phyloP scores from a whole-genome alignment of 1,140 invertebrate species.

The Lepidostoma basale region DNA sequence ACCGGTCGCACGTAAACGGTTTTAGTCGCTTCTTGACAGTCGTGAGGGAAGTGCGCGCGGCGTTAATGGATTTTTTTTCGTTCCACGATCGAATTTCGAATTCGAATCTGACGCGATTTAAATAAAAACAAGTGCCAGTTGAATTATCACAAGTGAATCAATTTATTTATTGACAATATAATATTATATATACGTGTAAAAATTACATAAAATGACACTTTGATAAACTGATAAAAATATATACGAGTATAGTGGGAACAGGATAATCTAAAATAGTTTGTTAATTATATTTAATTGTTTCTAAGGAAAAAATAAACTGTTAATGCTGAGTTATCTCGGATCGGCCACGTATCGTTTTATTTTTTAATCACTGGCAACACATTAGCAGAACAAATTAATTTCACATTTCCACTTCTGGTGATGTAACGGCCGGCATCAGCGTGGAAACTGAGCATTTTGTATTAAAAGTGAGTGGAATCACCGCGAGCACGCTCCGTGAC shows the following conservation, averaged over 20 bases:
- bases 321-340: too few species aligned
- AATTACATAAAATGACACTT: neutral
- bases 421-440: slow-evolving; percentile 1
- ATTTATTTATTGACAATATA: neutral
- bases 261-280: neutral
- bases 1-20: slow-evolving; percentile 11
- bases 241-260: neutral
- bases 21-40: slow-evolving; percentile 20
- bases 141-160: neutral
- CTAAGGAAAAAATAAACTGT: too few species aligned
- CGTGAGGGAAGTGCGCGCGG: slow-evolving; percentile 15
- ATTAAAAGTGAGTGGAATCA: slow-evolving; percentile 45
- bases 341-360: slow-evolving; percentile 8
- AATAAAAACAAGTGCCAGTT: neutral
- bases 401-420: slow-evolving; percentile 10
- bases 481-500: slow-evolving; percentile 31
- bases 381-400: slow-evolving; percentile 20
- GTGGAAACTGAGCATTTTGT: slow-evolving; percentile 36
- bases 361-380: neutral
- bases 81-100: neutral
- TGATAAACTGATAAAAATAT: neutral
- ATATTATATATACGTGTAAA: neutral
- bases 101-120: neutral
- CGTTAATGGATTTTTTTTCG: neutral
- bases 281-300: neutral